Evolutionary conservation across 2,888 invertebrate species (phyloP).

Genomic region (Eristalis intricaria): DNA sequence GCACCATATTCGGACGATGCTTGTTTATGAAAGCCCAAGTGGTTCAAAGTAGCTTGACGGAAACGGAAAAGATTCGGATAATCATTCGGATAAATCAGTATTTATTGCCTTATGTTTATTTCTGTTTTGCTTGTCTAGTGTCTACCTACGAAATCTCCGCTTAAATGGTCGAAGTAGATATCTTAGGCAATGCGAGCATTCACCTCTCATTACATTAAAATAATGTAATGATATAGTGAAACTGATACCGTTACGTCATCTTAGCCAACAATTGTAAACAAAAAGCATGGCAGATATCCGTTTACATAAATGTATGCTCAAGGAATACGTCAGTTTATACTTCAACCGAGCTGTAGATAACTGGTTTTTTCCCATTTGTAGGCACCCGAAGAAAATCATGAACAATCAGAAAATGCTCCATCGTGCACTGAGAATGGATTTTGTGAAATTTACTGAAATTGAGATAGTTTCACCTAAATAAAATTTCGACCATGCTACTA

Average conservation of each 20-base stretch:
- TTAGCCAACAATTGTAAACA: neutral
- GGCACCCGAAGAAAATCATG: constrained; percentile 1
- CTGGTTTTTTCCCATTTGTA: neutral
- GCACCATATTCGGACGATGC: no score
- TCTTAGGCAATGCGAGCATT: constrained; percentile 14
- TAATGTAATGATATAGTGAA: constrained; percentile 17
- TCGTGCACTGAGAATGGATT: neutral
- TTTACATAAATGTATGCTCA: constrained; percentile 32
- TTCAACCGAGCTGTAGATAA: constrained; percentile 13
- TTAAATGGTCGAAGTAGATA: neutral
- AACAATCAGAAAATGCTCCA: neutral
- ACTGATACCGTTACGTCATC: constrained; percentile 22
- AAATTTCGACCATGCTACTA: neutral
- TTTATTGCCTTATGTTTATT: no score
- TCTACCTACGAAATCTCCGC: neutral
- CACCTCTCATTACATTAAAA: constrained; percentile 55
- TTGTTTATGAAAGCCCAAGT: no score
- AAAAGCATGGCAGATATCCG: constrained; percentile 57
- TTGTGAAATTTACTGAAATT: neutral
- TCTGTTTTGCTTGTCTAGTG: neutral
- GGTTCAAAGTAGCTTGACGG: no score
- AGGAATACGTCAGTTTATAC: constrained; percentile 1
- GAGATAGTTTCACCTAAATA: neutral
- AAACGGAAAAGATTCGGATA: no score
- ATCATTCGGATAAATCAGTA: no score